Evolutionary conservation across 2,797 vertebrate species (phyloP).

Genomic region (Crocidura indochinensis): DNA sequence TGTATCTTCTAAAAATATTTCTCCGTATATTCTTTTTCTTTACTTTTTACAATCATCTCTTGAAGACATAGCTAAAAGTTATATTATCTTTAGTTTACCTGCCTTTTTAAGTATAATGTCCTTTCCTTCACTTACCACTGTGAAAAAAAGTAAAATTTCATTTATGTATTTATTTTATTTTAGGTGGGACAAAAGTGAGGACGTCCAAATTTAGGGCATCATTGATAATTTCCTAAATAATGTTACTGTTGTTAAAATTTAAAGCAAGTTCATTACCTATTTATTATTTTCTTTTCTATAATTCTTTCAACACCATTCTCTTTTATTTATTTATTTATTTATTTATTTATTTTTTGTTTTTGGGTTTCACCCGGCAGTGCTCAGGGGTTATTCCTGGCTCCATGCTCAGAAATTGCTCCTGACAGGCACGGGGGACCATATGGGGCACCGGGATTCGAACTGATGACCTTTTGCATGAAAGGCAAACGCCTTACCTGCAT

Average conservation of each 20-base stretch:
- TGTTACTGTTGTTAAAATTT: not conserved
- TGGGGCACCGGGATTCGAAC: no score
- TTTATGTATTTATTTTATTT: not conserved
- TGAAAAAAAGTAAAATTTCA: not conserved
- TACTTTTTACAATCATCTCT: not conserved
- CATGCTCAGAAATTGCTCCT: no score
- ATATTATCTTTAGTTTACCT: not conserved
- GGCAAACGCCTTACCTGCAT: no score
- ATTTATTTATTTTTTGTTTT: no score
- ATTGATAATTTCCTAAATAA: not conserved
- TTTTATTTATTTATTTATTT: no score
- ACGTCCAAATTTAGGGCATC: not conserved
- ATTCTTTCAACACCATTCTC: not conserved
- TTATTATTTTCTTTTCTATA: not conserved
- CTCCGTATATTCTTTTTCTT: not conserved
- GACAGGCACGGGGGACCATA: no score
- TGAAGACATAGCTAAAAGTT: not conserved
- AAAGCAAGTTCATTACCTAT: not conserved
- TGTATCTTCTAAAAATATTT: not conserved
- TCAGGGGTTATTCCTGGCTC: no score
- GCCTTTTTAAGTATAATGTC: not conserved
- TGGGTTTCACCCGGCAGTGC: no score
- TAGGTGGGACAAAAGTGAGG: not conserved
- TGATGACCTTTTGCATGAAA: no score
- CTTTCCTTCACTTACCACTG: not conserved